Conservation (phyloP, 2,888 invertebrate species). For the Archips xylosteana region DNA sequence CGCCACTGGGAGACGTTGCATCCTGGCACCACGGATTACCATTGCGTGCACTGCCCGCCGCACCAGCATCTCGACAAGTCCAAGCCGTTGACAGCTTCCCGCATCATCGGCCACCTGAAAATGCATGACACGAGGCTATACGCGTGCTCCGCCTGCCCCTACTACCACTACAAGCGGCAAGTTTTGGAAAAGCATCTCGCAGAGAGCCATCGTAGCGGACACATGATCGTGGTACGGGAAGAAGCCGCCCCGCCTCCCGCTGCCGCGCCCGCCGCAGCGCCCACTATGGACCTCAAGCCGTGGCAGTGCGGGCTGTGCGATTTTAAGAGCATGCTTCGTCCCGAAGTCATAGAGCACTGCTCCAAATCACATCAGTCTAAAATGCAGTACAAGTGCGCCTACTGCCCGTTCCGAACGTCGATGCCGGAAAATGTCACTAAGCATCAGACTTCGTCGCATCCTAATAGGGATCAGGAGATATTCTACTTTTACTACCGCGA, state of each 20-base stretch:
- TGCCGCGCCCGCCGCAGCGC: conserved; percentile 49
- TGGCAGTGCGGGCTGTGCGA: conserved; percentile 91
- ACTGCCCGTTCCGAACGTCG: conserved; percentile 86
- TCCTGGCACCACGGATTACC: conserved; percentile 84
- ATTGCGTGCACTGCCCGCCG: conserved; percentile 90
- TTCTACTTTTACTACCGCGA: conserved; percentile 85
- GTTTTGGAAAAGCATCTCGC: conserved; percentile 88
- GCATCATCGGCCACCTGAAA: conserved; percentile 89
- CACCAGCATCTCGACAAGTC: conserved; percentile 79
- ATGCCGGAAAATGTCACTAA: conserved; percentile 84
- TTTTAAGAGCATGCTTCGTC: conserved; percentile 85
- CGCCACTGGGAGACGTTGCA: conserved; percentile 91
- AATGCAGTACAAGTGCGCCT: conserved; percentile 89
- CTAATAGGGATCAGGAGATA: conserved; percentile 65
- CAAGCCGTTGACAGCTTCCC: conserved; percentile 82
- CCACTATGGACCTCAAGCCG: conserved; percentile 84
- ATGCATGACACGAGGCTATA: conserved; percentile 91
- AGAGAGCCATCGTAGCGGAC: conserved; percentile 85
- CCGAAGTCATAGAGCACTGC: conserved; percentile 87
- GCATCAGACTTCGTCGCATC: conserved; percentile 87
- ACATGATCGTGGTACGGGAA: conserved; percentile 71
- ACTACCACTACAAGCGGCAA: conserved; percentile 87
- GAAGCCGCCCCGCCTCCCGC: conserved; percentile 58
- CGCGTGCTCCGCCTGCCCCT: conserved; percentile 89
- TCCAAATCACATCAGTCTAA: conserved; percentile 86